These are phyloP conservation scores for Semaprochilodus insignis DNA, from an alignment of 2,797 vertebrate genomes.

Conservation along the genomic window DNA sequence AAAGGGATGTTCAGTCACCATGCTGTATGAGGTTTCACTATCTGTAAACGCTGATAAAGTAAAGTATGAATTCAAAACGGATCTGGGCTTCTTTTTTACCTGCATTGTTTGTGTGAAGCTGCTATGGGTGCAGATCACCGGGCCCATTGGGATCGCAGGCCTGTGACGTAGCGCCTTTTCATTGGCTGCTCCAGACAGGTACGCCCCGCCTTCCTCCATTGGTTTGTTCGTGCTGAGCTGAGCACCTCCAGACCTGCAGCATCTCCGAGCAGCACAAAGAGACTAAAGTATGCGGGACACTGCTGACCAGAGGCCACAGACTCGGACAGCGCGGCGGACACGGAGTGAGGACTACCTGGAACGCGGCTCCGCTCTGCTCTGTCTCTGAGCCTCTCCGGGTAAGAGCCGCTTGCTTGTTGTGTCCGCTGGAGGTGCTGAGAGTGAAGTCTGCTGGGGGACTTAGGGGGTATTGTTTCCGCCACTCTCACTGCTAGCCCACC, in stretches of 20 bases:
- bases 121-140: constrained; percentile 31
- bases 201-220: constrained; percentile 9
- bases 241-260: neutral
- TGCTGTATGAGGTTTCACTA: no score
- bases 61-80: no score
- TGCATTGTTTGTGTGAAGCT: neutral
- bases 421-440: no score
- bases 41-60: no score
- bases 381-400: neutral
- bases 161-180: constrained; percentile 37
- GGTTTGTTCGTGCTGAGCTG: neutral
- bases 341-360: neutral
- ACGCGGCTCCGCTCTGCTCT: neutral
- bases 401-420: neutral
- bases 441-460: neutral
- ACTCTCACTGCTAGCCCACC: no score
- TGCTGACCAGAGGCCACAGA: neutral
- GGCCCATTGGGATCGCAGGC: constrained; percentile 34
- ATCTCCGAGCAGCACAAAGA: constrained; percentile 3
- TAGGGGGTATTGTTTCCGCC: neutral
- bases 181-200: constrained; percentile 50
- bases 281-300: neutral
- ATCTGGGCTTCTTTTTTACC: neutral
- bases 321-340: no score
- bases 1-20: no score